A percentile compares a stretch with the other conserved stretches of the same genome.
These are phyloP conservation scores for Miichthys miiuy DNA, from an alignment of 2,797 vertebrate species.

Conservation along the genomic window DNA sequence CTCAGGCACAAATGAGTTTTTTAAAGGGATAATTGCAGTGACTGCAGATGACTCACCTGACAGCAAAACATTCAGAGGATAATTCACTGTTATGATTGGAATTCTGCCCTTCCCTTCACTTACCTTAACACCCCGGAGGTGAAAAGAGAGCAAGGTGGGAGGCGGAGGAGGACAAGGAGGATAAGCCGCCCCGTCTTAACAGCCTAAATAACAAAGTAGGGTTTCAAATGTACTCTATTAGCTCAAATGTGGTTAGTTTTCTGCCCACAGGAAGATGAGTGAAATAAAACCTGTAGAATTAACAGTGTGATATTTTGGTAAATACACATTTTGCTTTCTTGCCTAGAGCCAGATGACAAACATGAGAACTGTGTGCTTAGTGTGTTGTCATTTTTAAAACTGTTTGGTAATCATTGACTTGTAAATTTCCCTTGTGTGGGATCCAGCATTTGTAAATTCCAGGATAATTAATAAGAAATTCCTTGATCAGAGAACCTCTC, in stretches of 20 bases:
- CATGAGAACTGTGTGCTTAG: neutral
- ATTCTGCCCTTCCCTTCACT: slow-evolving; percentile 71
- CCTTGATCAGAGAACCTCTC: slow-evolving; percentile 4
- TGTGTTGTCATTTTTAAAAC: slow-evolving; percentile 1
- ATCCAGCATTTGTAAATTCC: neutral
- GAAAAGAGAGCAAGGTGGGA: slow-evolving; percentile 43
- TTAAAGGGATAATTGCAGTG: slow-evolving; percentile 28
- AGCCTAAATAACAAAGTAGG: neutral
- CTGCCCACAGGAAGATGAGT: neutral
- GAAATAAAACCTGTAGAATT: neutral
- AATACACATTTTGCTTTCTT: neutral
- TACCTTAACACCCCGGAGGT: slow-evolving; percentile 41
- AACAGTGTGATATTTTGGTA: too few relatives aligned
- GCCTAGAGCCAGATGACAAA: too few relatives aligned
- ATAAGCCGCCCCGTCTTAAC: neutral
- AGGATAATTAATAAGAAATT: neutral
- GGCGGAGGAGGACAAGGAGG: slow-evolving; percentile 16
- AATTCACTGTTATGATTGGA: slow-evolving; percentile 71
- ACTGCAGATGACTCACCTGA: slow-evolving; percentile 62
- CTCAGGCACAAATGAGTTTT: slow-evolving; percentile 52
- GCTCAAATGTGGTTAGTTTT: neutral
- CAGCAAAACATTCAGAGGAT: slow-evolving; percentile 48
- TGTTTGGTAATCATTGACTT: neutral
- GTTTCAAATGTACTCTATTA: neutral
- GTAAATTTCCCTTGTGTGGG: neutral